A percentile compares a stretch with the other conserved stretches of the same genome.
These are phyloP conservation scores for Cochlearius cochlearius DNA, from an alignment of 2,113 vertebrate species.

Conservation along the genomic window DNA sequence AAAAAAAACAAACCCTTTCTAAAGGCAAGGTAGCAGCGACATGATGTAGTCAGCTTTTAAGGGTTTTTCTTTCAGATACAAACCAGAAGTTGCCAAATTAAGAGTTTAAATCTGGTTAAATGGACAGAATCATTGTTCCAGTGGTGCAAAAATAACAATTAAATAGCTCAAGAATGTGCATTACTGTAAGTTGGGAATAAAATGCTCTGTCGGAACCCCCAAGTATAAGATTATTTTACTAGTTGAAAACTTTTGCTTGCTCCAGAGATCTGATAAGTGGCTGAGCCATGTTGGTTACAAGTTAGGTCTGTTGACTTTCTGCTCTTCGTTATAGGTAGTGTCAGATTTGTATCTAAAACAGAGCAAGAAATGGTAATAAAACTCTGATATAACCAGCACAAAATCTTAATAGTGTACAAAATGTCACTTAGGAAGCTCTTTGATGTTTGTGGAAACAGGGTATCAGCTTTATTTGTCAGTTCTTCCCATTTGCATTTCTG, in stretches of 20 bases:
- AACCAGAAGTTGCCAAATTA: neutral
- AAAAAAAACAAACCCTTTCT: neutral
- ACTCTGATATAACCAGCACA: neutral
- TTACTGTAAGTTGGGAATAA: neutral
- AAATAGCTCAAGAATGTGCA: neutral
- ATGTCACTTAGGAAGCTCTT: constrained; percentile 10
- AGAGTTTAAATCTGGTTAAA: neutral
- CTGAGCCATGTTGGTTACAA: neutral
- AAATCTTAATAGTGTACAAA: neutral
- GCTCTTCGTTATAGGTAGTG: neutral
- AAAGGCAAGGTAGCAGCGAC: neutral
- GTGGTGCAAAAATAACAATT: neutral
- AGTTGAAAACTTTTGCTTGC: neutral
- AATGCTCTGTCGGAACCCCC: neutral
- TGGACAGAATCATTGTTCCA: neutral
- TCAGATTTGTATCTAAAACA: neutral
- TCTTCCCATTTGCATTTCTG: constrained; percentile 42
- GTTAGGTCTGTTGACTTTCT: neutral
- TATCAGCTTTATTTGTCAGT: constrained; percentile 12
- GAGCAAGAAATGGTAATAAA: neutral
- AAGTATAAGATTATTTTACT: neutral
- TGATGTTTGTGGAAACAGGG: constrained; percentile 24
- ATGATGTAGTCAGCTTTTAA: neutral
- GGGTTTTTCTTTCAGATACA: neutral
- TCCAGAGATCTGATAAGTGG: neutral